Conservation (phyloP, 2,797 vertebrate genomes). For the Gymnoscopelus microlampas region DNA sequence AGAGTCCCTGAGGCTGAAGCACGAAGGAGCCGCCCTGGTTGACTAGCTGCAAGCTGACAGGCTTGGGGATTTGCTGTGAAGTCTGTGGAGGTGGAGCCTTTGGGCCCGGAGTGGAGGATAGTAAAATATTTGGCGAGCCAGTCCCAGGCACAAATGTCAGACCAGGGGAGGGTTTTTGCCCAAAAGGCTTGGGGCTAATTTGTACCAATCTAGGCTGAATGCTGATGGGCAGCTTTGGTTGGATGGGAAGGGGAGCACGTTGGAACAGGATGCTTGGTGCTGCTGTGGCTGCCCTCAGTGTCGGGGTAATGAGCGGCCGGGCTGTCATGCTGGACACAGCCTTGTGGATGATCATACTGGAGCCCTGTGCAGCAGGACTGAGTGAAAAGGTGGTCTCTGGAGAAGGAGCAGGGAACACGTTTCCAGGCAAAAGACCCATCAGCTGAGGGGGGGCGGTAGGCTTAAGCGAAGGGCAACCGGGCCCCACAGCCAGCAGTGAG, state of each 20-base stretch:
- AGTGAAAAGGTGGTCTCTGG: slow-evolving; percentile 79
- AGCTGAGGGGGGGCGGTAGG: slow-evolving; percentile 81
- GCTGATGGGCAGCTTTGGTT: slow-evolving; percentile 83
- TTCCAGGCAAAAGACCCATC: slow-evolving; percentile 83
- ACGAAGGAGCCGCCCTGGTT: slow-evolving; percentile 84
- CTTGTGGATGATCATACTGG: slow-evolving; percentile 82
- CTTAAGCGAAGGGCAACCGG: slow-evolving; percentile 83
- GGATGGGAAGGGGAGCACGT: slow-evolving; percentile 78
- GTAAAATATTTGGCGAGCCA: slow-evolving; percentile 76
- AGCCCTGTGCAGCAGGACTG: slow-evolving; percentile 76
- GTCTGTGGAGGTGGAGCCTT: slow-evolving; percentile 61
- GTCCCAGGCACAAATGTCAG: slow-evolving; percentile 79
- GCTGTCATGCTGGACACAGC: slow-evolving; percentile 67
- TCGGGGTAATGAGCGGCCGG: slow-evolving; percentile 68
- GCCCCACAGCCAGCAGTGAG: slow-evolving; percentile 82
- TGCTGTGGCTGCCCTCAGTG: slow-evolving; percentile 66
- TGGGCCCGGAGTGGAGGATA: slow-evolving; percentile 73
- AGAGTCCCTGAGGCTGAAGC: slow-evolving; percentile 84
- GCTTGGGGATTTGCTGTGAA: slow-evolving; percentile 71
- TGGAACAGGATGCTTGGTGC: slow-evolving; percentile 74
- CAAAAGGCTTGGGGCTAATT: slow-evolving; percentile 82
- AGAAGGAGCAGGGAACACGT: slow-evolving; percentile 79
- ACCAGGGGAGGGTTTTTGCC: slow-evolving; percentile 75
- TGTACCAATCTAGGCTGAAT: slow-evolving; percentile 85
- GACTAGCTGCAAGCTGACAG: slow-evolving; percentile 82